A percentile compares a stretch with the other conserved stretches of the same genome.
Conservation (phyloP, 2,113 vertebrate genomes). For the Pelmatolapia mariae region DNA sequence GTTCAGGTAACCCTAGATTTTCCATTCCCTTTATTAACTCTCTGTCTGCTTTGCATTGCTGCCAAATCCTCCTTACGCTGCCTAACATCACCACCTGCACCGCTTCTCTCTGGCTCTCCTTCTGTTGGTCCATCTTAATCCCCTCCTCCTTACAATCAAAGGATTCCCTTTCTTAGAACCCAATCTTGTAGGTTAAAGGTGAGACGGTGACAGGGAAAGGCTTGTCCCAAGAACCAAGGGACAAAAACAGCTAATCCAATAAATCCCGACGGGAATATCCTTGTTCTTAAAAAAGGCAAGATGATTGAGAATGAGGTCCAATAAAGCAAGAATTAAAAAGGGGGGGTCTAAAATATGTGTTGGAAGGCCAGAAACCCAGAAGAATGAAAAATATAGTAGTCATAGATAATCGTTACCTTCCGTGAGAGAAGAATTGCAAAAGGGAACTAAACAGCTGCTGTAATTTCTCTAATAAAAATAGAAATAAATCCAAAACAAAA, state of each 20-base stretch:
- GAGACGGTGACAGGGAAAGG: background rate
- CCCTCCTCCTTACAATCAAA: background rate
- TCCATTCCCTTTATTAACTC: background rate
- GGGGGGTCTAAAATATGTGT: background rate
- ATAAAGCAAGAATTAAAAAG: background rate
- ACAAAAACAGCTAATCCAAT: conserved; percentile 34
- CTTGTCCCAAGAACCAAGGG: background rate
- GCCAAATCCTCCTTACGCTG: conserved; percentile 45
- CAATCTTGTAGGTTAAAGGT: conserved; percentile 3
- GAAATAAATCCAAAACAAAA: background rate
- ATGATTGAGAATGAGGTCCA: background rate
- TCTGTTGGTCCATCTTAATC: conserved; percentile 4
- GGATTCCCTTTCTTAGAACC: conserved; percentile 6
- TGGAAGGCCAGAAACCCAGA: background rate
- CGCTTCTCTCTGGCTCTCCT: background rate
- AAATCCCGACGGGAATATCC: background rate
- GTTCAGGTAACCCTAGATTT: background rate
- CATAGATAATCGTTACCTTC: background rate
- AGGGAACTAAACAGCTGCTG: background rate
- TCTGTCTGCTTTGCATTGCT: background rate
- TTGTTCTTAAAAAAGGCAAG: background rate
- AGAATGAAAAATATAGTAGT: background rate
- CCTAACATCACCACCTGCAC: background rate
- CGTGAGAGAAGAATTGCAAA: background rate
- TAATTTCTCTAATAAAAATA: background rate